These are phyloP conservation scores for Drosophila pallidifrons DNA, from an alignment of 1,140 invertebrate species.

Conservation along the genomic window DNA sequence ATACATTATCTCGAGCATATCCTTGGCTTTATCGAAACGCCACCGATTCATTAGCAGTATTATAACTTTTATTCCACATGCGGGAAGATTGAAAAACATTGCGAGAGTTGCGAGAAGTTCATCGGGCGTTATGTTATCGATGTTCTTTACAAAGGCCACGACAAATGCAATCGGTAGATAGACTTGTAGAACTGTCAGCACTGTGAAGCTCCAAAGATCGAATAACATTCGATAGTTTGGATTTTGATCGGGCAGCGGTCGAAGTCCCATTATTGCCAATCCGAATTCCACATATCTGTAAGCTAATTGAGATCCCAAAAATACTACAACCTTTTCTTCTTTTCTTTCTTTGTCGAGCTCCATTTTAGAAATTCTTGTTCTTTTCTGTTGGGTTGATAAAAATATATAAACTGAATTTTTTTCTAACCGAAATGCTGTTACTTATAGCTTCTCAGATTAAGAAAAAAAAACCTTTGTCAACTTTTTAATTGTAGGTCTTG, in stretches of 20 bases:
- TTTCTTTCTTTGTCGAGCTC: not conserved
- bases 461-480: not conserved
- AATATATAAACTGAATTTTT: not conserved
- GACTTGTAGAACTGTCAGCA: not conserved
- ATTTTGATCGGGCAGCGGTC: not conserved
- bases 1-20: constrained; percentile 37
- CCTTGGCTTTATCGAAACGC: constrained; percentile 35
- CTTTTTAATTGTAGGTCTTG: not conserved
- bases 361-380: not conserved
- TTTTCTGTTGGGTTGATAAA: not conserved
- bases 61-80: constrained; percentile 13
- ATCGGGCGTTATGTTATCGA: constrained; percentile 8
- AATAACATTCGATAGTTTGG: not conserved
- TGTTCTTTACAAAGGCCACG: constrained; percentile 14
- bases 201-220: not conserved
- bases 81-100: constrained; percentile 43
- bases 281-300: constrained; percentile 39
- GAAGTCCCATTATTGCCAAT: constrained; percentile 39
- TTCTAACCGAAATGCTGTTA: not conserved
- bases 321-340: not conserved
- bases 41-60: constrained; percentile 9
- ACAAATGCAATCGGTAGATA: constrained; percentile 34
- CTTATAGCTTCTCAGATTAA: not conserved
- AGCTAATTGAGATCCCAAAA: constrained; percentile 9
- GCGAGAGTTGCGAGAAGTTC: constrained; percentile 47